Percentiles rank a stretch among this genome's conserved stretches.
Conservation (phyloP, 2,113 vertebrate species). For the Spilogale gracilis region DNA sequence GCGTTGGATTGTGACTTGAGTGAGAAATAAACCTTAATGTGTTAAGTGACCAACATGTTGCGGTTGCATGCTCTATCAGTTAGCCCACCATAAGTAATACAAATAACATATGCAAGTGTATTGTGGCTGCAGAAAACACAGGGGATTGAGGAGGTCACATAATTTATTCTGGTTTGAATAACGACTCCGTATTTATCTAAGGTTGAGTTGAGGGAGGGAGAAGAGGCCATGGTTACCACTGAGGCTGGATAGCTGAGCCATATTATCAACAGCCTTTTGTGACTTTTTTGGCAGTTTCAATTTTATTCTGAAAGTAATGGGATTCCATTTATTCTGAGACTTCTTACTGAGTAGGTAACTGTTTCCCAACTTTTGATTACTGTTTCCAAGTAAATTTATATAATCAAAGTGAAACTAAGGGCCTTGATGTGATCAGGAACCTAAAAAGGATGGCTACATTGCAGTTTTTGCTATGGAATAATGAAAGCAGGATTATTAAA, state of each 20-base stretch:
- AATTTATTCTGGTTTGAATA: not conserved
- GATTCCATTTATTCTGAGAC: not conserved
- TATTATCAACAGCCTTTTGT: not conserved
- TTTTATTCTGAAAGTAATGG: slow-evolving; percentile 16
- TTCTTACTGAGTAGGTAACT: not conserved
- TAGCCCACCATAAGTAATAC: not conserved
- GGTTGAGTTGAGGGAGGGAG: not conserved
- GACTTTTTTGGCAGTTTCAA: not conserved
- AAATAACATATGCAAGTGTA: not conserved
- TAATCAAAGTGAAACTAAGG: not conserved
- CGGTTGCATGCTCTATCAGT: not conserved
- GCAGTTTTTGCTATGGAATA: not conserved
- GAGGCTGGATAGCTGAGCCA: not conserved
- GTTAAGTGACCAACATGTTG: not conserved
- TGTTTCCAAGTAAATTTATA: slow-evolving; percentile 8
- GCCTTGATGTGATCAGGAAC: not conserved
- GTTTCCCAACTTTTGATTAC: slow-evolving; percentile 42
- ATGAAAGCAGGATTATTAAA: slow-evolving; percentile 9
- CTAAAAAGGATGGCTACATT: not conserved
- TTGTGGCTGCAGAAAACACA: not conserved
- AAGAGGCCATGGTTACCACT: not conserved
- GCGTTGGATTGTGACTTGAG: not conserved
- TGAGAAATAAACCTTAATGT: slow-evolving; percentile 27
- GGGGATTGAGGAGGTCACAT: not conserved
- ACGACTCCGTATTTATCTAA: not conserved